Base-by-base conservation (phyloP, 30 jellyfish, hydroid and myxozoan genomes). In the Aurelia aurita region DNA sequence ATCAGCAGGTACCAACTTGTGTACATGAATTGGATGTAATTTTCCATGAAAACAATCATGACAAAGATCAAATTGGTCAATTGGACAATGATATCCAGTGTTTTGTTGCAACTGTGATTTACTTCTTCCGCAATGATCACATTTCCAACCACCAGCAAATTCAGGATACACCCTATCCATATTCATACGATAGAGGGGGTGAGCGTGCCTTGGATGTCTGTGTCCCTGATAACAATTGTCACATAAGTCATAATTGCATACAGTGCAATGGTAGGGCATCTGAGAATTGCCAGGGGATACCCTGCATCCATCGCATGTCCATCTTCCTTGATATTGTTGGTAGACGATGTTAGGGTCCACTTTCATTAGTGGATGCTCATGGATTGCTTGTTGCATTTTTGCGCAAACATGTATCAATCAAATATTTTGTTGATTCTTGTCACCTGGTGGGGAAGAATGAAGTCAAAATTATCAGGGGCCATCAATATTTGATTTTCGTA, bases 251-350 rank as follows among this genome's bases (percentile, higher is more conserved):
- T 66, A 94, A 28, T 63, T 45, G 76, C 99, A 94, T 4, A 43
- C 49, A 25, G 73, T 20, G 59, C 99, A 94, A 64, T 94, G 99
- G 64, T 75, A 72, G 1, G 98, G 97, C 88, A 72, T 76, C 8
- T 39, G 58, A 18, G 78, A n/a, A 43, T 84, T 79, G 58, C 72
- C 83, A 60, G 82, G 82, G 14, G 87, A 63, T 0, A 61, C 14
- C 31, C 43, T 44, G 71, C 99, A 94, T 12, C 79, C 78, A 85
- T 89, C 97, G 89, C 99, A 94, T 16, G 87, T 84, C 99, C 99
- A 94, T 62, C 89, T 47, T 44, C 99, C 99, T 6, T 63, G 72
- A 28, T 73, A 63, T 20, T 69, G 72, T 12, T 90, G 96, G 35
- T 94, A 94, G 9, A 87, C 96, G 49, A 72, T 51, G 39, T 65